Percentiles rank a stretch among this genome's conserved stretches.
Conservation (phyloP, 2,113 vertebrate genomes). For the Tylochromis polylepis region DNA sequence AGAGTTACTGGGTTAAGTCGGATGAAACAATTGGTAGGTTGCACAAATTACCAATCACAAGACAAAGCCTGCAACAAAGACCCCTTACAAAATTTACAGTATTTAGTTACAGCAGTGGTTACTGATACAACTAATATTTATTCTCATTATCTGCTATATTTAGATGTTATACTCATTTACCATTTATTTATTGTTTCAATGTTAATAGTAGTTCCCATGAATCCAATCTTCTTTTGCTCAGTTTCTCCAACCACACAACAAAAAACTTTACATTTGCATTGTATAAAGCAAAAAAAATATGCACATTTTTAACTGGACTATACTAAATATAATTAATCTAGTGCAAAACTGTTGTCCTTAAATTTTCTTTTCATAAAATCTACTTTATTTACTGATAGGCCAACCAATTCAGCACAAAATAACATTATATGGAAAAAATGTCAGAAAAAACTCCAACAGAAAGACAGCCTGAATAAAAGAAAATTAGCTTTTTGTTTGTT, state of each 20-base stretch:
- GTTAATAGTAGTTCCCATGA: neutral
- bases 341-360: neutral
- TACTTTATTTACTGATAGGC: neutral
- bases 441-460: neutral
- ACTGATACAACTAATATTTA: neutral
- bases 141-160: neutral
- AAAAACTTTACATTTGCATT: neutral
- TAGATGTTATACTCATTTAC: neutral
- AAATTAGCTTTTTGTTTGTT: neutral
- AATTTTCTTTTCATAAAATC: neutral
- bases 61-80: neutral
- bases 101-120: neutral
- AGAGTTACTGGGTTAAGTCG: neutral
- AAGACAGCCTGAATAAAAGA: neutral
- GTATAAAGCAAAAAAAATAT: neutral
- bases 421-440: neutral
- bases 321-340: neutral
- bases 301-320: neutral
- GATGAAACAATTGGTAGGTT: neutral
- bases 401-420: neutral
- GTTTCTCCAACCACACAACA: neutral
- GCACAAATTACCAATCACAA: neutral
- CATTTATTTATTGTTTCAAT: neutral
- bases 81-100: neutral
- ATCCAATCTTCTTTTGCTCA: too few relatives aligned